Evolutionary conservation across 2,797 vertebrate genomes (phyloP).

Genomic region (Salarias fasciatus): DNA sequence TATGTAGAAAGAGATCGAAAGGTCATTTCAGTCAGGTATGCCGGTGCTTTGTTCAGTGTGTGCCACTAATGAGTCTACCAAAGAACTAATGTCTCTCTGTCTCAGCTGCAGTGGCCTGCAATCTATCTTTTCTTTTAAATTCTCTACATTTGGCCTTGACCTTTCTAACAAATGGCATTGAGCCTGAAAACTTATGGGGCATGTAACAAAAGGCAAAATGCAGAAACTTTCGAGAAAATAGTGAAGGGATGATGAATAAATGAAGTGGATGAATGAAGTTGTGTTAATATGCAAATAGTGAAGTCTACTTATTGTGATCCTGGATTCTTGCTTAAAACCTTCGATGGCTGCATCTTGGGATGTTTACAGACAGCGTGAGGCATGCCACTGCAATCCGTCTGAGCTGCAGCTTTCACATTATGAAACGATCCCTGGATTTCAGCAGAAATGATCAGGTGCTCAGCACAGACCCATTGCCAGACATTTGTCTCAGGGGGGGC

Average conservation of each 20-base stretch:
- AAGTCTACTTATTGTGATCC: background rate
- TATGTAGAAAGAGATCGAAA: conserved; percentile 31
- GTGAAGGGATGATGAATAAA: conserved; percentile 1
- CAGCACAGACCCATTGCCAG: no score
- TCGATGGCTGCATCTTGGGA: background rate
- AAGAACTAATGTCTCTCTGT: conserved; percentile 14
- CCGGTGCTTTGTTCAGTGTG: conserved; percentile 21
- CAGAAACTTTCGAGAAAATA: conserved; percentile 5
- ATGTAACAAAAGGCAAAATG: conserved; percentile 5
- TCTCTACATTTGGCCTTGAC: conserved; percentile 34
- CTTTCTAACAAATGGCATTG: conserved; percentile 24
- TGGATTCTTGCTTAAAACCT: background rate
- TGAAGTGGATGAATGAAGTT: background rate
- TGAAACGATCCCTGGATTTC: conserved; percentile 6
- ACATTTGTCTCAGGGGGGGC: no score
- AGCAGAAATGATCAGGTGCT: background rate
- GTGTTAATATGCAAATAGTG: background rate
- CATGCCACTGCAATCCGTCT: no score
- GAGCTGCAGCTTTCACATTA: background rate
- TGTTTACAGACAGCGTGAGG: background rate
- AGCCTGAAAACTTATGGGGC: background rate
- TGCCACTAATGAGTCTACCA: conserved; percentile 28
- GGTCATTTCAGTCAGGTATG: conserved; percentile 30
- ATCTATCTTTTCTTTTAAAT: conserved; percentile 6
- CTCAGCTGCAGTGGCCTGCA: background rate